Evolutionary conservation across 2,797 vertebrate species (phyloP).

Genomic region (Gastrophryne carolinensis): DNA sequence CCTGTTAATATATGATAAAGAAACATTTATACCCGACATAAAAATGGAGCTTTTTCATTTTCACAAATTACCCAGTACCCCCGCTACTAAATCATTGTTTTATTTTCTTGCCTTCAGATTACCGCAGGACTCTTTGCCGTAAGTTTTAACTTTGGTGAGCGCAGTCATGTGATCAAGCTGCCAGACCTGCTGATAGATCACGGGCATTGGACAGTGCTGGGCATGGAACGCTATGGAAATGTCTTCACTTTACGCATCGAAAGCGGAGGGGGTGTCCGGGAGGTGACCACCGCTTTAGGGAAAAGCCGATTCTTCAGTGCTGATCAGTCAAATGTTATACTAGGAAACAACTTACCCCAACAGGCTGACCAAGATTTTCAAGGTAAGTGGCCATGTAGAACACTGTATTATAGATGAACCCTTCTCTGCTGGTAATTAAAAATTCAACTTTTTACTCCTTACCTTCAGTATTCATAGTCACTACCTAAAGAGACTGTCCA

Average conservation of each 20-base stretch:
- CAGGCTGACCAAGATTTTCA: slow-evolving; percentile 72
- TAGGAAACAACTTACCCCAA: slow-evolving; percentile 68
- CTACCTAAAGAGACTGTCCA: no score
- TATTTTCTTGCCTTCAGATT: slow-evolving; percentile 76
- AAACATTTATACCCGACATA: no score
- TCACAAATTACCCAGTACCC: no score
- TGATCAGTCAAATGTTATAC: slow-evolving; percentile 68
- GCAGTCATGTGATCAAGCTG: slow-evolving; percentile 69
- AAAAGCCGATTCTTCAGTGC: slow-evolving; percentile 68
- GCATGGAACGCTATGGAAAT: slow-evolving; percentile 78
- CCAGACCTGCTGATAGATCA: slow-evolving; percentile 72
- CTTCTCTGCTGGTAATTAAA: no score
- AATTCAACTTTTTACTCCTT: no score
- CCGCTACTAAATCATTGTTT: no score
- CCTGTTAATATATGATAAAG: no score
- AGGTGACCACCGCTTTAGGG: slow-evolving; percentile 73
- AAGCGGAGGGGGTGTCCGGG: slow-evolving; percentile 76
- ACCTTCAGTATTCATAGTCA: no score
- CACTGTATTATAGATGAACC: background rate
- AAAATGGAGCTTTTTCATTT: no score
- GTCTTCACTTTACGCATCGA: slow-evolving; percentile 78
- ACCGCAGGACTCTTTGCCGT: slow-evolving; percentile 73
- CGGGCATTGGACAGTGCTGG: slow-evolving; percentile 80
- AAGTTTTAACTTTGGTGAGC: slow-evolving; percentile 74
- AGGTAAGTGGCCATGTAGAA: slow-evolving; percentile 64